Conservation (phyloP, 2,113 vertebrate species). For the Nettapus auritus region DNA sequence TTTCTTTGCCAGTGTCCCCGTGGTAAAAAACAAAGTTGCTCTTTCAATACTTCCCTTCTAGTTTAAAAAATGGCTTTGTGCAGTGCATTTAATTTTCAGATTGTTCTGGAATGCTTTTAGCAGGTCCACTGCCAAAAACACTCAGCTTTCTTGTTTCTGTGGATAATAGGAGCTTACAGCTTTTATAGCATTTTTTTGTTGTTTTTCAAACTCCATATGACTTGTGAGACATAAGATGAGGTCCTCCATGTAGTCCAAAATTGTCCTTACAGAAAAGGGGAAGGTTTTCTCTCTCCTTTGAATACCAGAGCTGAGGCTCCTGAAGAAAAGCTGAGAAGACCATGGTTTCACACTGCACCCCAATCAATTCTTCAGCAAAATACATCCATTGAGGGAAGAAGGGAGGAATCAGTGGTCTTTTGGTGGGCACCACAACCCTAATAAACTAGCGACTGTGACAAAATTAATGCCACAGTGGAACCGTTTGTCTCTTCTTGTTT, state of each 20-base stretch:
- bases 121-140: neutral
- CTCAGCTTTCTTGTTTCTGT: neutral
- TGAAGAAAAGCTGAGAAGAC: neutral
- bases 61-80: neutral
- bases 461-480: neutral
- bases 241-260: neutral
- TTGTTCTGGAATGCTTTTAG: neutral
- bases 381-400: neutral
- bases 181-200: neutral
- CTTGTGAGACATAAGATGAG: neutral
- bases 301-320: neutral
- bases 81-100: constrained; percentile 8
- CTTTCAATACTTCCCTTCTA: neutral
- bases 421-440: neutral
- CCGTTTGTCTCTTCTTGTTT: neutral
- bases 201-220: neutral
- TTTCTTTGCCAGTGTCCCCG: neutral
- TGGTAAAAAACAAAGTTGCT: neutral
- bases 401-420: neutral
- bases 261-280: neutral
- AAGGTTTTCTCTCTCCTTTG: neutral
- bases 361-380: neutral
- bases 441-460: neutral
- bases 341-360: neutral
- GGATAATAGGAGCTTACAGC: neutral